Percentiles rank a stretch among this genome's conserved stretches.
Evolutionary conservation across 2,113 vertebrate species (phyloP).

Genomic region (Cebus imitator): DNA sequence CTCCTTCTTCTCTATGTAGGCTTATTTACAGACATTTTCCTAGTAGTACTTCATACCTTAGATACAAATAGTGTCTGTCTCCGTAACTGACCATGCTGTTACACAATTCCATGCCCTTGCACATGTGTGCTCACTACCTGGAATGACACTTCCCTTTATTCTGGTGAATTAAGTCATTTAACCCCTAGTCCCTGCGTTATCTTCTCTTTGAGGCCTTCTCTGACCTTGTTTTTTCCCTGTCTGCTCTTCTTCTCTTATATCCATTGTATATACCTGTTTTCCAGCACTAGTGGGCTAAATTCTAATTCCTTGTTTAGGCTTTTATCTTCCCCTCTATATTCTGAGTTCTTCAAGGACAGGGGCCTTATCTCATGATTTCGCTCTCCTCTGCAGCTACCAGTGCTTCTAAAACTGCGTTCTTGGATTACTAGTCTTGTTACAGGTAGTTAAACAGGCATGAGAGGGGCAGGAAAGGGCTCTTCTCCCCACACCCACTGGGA

Average conservation of each 20-base stretch:
- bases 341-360: not conserved
- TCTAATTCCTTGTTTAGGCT: not conserved
- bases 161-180: not conserved
- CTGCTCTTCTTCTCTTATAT: not conserved
- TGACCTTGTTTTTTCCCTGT: not conserved
- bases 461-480: no score
- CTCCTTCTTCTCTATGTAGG: not conserved
- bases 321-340: not conserved
- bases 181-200: not conserved
- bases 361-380: not conserved
- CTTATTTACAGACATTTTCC: not conserved
- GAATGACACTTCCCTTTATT: not conserved
- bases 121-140: accelerated
- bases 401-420: not conserved
- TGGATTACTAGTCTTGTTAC: not conserved
- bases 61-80: not conserved
- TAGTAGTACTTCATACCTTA: not conserved
- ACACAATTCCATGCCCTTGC: not conserved
- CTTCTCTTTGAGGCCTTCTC: not conserved
- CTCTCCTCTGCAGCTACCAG: not conserved
- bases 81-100: not conserved
- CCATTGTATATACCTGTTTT: not conserved
- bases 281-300: not conserved
- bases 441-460: no score
- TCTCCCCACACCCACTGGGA: no score